Evolutionary conservation across 2,113 vertebrate genomes (phyloP), one percentile per base, ranked within the genome.

Genomic region (Carassius auratus): DNA sequence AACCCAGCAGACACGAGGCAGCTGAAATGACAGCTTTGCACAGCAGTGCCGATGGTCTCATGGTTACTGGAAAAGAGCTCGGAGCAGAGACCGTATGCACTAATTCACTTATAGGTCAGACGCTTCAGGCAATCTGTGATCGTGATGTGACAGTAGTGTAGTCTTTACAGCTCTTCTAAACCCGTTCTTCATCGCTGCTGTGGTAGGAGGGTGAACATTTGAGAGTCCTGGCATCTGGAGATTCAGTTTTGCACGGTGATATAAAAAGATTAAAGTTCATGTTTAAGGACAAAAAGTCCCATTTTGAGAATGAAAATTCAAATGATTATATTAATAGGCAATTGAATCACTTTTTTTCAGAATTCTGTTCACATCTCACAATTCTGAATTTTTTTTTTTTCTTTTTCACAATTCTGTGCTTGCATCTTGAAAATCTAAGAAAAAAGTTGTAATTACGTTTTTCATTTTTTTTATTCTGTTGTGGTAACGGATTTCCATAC

Each of bases 81-180:
- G n/a, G 48, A 33, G 48, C 33, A 45, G 8, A 45, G 57, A 80
- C 33, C 64, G 26, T 59, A 19, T 74, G 68, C 68, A 73, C 81
- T 69, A 83, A 73, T 83, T 83, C 81, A 73, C 68, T 83, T 59
- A 73, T 59, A 74, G 81, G 68, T 74, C 81, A 83, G 26, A 26
- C 48, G 21, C 68, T 55, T 38, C 81, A 26, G 52, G 81, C 64
- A 23, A 59, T 57, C 81, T 73, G 19, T 19, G 26, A 76, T 76
- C 23, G 14, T 76, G 75, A 76, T 19, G 50, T 33, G 75, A 76
- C 75, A 76, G 75, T 76, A 8, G 26, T 17, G 75, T 26, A 52
- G 50, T 8, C 7, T 52, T 76, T 2, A 30, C 8, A 17, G 75
- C 30, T 30, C 30, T 30, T 5, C n/a, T 73, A 13, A 30, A 30